phyloP scores from a whole-genome alignment of 2,113 vertebrate genomes.

The Elachura formosa region DNA sequence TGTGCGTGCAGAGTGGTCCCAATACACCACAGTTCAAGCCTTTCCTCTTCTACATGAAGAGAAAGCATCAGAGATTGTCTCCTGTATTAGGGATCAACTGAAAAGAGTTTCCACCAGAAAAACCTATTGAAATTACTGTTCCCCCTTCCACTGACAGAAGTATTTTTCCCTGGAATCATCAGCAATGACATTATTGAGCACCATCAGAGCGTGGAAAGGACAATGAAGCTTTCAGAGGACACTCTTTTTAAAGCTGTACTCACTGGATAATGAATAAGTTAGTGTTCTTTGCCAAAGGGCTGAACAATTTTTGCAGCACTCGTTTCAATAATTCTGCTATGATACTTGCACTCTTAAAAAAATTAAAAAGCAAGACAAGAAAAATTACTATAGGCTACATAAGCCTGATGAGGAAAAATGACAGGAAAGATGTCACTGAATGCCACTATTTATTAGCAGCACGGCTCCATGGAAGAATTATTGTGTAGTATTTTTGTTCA shows the following conservation, averaged over 20 bases:
- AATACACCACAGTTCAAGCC: neutral
- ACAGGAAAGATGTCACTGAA: slow-evolving; percentile 17
- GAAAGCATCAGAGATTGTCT: neutral
- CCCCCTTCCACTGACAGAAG: neutral
- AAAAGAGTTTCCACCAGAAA: neutral
- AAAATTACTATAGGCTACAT: neutral
- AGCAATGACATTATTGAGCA: neutral
- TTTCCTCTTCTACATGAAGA: neutral
- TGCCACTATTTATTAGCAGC: slow-evolving; percentile 2
- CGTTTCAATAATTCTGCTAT: neutral
- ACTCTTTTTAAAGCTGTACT: slow-evolving; percentile 15
- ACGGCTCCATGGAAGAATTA: slow-evolving; percentile 1
- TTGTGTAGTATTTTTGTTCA: slow-evolving; percentile 33
- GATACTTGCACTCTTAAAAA: neutral
- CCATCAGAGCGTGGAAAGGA: neutral
- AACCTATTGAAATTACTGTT: neutral
- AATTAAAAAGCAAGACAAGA: neutral
- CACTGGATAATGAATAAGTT: neutral
- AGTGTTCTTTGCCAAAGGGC: neutral
- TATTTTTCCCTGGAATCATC: slow-evolving; percentile 25
- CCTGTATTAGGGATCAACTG: neutral
- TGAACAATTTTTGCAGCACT: neutral
- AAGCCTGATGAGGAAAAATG: neutral
- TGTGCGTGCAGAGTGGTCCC: neutral
- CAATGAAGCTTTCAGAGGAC: neutral